Evolutionary conservation across 2,888 invertebrate species (phyloP).

Genomic region (Hypomecis atomaria): DNA sequence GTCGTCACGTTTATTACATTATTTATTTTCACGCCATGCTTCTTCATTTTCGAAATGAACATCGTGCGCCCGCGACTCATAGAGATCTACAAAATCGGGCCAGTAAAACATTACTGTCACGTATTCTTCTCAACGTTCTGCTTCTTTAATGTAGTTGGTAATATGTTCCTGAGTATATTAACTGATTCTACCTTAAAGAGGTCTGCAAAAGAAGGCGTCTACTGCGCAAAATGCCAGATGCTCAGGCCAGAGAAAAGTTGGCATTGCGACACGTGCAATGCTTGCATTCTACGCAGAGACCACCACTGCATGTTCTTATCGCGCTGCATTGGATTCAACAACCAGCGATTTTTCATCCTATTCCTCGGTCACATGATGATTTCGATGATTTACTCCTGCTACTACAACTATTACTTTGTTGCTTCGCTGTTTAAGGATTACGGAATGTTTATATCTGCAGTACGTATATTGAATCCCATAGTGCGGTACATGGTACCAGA

Average conservation of each 20-base stretch:
- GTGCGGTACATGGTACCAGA: conserved; percentile 50
- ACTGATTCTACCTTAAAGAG: conserved; percentile 55
- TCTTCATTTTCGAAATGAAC: conserved; percentile 60
- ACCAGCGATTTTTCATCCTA: conserved; percentile 92
- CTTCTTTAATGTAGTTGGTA: conserved; percentile 66
- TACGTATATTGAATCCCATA: conserved; percentile 58
- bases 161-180: conserved; percentile 60
- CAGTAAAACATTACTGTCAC: conserved; percentile 51
- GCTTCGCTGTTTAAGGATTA: conserved; percentile 61
- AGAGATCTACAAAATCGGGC: conserved; percentile 49
- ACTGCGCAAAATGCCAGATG: conserved; percentile 90
- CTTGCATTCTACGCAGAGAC: conserved; percentile 92
- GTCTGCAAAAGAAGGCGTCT: conserved; percentile 59
- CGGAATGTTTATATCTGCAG: conserved; percentile 47
- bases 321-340: conserved; percentile 92
- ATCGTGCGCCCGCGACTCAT: conserved; percentile 58
- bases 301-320: conserved; percentile 94
- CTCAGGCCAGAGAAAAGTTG: conserved; percentile 90
- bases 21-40: conserved; percentile 58
- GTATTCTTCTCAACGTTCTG: conserved; percentile 53
- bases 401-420: conserved; percentile 88
- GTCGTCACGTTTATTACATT: conserved; percentile 48
- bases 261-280: conserved; percentile 92
- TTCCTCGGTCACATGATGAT: conserved; percentile 88
- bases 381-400: conserved; percentile 87